phyloP scores from a whole-genome alignment of 1,140 invertebrate genomes.

The Drosophila mauritiana region DNA sequence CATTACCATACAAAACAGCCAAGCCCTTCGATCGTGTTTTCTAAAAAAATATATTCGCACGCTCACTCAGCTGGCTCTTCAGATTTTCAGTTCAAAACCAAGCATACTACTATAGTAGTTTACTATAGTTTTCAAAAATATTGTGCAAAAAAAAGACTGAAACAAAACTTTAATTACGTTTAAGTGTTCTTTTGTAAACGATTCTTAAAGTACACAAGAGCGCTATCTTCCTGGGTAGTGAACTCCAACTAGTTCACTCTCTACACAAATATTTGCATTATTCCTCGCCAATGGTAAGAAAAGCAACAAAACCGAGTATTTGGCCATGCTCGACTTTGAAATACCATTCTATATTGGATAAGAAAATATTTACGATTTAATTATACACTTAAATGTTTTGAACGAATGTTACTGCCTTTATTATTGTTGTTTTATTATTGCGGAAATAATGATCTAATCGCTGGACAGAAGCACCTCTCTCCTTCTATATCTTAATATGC shows the following conservation, averaged over 20 bases:
- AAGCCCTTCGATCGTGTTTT: background rate
- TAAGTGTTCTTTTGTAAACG: slow-evolving; percentile 17
- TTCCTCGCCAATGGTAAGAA: slow-evolving; percentile 8
- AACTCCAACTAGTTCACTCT: slow-evolving; percentile 1
- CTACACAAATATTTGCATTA: slow-evolving; percentile 37
- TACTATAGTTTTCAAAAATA: background rate
- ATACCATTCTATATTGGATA: slow-evolving; percentile 8
- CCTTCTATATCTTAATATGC: background rate
- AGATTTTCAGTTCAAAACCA: background rate
- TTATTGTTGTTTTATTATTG: no score
- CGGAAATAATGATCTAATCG: no score
- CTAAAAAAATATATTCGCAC: background rate
- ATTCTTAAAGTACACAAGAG: slow-evolving; percentile 15
- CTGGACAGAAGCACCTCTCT: no score
- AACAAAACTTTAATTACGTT: background rate
- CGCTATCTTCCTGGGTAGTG: slow-evolving; percentile 1
- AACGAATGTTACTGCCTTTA: no score
- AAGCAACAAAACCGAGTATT: background rate
- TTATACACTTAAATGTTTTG: no score
- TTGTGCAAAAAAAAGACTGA: background rate
- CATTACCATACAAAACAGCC: slow-evolving; percentile 32
- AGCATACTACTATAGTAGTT: no score
- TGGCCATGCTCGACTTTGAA: slow-evolving; percentile 1
- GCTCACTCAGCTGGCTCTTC: background rate
- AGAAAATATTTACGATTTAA: background rate